Evolutionary conservation across 2,113 vertebrate species (phyloP), one percentile per base, ranked within the genome.

Genomic region (Pan paniscus): DNA sequence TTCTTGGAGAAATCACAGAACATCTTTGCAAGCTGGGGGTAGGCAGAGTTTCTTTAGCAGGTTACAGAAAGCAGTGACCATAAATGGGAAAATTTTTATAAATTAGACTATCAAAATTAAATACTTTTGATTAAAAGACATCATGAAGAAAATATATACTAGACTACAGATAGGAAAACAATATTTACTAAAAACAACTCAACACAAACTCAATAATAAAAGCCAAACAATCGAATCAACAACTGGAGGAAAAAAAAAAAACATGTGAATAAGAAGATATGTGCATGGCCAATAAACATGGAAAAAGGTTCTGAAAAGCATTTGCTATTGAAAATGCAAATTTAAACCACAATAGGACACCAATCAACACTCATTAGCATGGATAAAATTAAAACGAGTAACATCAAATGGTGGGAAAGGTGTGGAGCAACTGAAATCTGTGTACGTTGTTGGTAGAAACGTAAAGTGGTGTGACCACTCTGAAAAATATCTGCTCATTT

Each of bases 131-230:
- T 72, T 20, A 55, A 76, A 92, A 25, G 35, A 73, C 35, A 40
- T 20, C 46, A 46, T 20, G 35, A 61, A 59, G 59, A 76, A 91
- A 50, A 64, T 73, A 3, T 57, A 35, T 67, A 40, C 20, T 46
- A 76, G 91, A 4, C 9, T 32, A 40, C 50, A 68, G 20, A 68
- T 7, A 48, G 16, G 10, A 48, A 94, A 50, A 70, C 23, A 35
- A 17, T 73, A 94, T 88, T 79, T 90, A 50, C 8, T 94, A 76
- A 82, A 94, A 73, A 35, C 35, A 92, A 73, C n/a, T 70, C 48
- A 48, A 61, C 55, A 84, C 30, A 90, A 92, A 85, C 6, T 94
- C 72, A 92, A 38, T 59, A 96, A 78, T 35, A 89, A 55, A 17
- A 78, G 8, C 57, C 78, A 91, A 89, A 43, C 10, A 46, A 64